Evolutionary conservation across 2,888 invertebrate genomes (phyloP), one percentile per base, ranked within the genome.

Genomic region (Lissocephala sabroskyi): DNA sequence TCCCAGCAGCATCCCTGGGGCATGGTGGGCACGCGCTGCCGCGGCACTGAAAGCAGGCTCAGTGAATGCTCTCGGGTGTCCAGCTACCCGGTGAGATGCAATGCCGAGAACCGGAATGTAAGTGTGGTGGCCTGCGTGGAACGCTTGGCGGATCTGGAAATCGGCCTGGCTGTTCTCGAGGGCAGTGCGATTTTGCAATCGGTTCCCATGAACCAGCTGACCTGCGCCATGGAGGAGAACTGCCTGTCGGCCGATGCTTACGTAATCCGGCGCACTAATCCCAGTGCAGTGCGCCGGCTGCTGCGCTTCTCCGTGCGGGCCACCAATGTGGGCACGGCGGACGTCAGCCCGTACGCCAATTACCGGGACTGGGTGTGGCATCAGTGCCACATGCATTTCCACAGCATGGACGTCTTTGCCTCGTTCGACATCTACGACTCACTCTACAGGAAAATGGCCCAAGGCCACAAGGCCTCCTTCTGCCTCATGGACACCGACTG

Each of bases 191-290:
- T 52, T 6, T 46, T 81, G 41, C 71, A 80, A 5, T 46, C 58
- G 0, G 63, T 78, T 39, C 80, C 81, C 11, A 73, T 81, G 65
- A 59, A 70, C 0, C 18, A 42, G 1, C 54, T 81, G 3, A 68
- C 62, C 10, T 81, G 81, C 18, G 81, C 81, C 49, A 81, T 81
- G 81, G 81, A 81, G 43, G 81, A 81, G 57, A 68, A 80, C 14
- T 81, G 81, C 11, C 16, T 81, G 5, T 71, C 80, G 0, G 45
- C 49, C 2, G 81, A 81, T 54, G 81, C 81, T 1, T 81, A 81
- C 52, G 58, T 50, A 6, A 71, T 79, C 41, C 65, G 78, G 2
- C 44, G 40, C 1, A 70, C 67, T 1, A 59, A 74, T 36, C 81
- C 81, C 3, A 9, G 47, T 0, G 77, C 74, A 0, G 41, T 57